Conservation (phyloP, 2,888 invertebrate species). For the Athalia circularis region DNA sequence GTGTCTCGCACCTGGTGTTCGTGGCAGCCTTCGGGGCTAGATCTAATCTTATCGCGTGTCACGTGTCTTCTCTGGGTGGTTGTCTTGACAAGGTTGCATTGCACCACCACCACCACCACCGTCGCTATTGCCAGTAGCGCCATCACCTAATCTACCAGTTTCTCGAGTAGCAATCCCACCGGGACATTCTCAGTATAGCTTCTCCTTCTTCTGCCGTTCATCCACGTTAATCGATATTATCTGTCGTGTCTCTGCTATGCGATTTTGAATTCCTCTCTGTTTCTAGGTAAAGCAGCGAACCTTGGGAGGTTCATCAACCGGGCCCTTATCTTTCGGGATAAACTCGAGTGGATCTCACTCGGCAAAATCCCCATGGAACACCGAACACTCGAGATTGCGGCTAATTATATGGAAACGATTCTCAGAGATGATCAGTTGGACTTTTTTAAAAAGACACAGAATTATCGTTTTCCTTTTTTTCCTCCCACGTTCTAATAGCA, state of each 20-base stretch:
- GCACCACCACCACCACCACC: no score
- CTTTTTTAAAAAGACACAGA: no score
- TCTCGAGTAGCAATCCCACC: constrained; percentile 42
- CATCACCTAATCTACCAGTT: constrained; percentile 39
- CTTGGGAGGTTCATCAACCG: constrained; percentile 7
- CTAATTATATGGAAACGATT: background rate
- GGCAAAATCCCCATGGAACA: background rate
- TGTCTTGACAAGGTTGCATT: constrained; percentile 22
- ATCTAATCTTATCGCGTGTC: constrained; percentile 40
- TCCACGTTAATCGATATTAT: constrained; percentile 34
- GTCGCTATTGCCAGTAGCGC: no score
- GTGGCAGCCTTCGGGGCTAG: background rate
- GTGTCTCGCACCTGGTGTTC: constrained; percentile 37
- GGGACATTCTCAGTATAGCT: background rate
- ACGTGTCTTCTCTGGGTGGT: constrained; percentile 20
- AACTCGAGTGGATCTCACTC: constrained; percentile 16
- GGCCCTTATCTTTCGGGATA: constrained; percentile 6
- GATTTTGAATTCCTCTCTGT: background rate
- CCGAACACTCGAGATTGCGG: background rate
- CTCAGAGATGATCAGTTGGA: background rate
- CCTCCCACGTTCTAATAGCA: no score
- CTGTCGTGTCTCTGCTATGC: background rate
- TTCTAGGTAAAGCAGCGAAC: no score
- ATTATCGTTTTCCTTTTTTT: no score
- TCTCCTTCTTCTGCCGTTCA: background rate